These are phyloP conservation scores for Palythoa grandis DNA, from an alignment of 92 coral and sea anemone species.

Conservation along the genomic window DNA sequence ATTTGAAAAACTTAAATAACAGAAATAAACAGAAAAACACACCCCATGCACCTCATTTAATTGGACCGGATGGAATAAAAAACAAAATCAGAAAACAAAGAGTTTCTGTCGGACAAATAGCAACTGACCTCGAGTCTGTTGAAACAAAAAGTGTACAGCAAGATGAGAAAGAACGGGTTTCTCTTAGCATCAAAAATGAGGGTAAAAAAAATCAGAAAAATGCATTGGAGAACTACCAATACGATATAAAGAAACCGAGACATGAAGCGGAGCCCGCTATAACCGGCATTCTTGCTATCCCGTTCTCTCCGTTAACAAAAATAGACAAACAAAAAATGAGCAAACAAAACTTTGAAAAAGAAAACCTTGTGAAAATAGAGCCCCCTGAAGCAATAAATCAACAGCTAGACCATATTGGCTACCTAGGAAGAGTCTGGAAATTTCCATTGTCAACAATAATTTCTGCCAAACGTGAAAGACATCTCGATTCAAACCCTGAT, in stretches of 20 bases:
- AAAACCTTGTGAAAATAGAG: neutral
- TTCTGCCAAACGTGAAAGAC: neutral
- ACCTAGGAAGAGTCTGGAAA: slow-evolving; percentile 12
- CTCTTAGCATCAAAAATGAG: too few relatives aligned
- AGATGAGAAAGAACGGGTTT: too few relatives aligned
- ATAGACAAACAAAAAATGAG: neutral
- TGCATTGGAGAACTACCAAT: neutral
- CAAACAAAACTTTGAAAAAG: neutral
- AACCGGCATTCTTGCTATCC: neutral
- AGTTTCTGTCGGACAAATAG: too few relatives aligned
- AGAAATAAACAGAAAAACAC: too few relatives aligned
- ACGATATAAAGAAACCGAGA: neutral
- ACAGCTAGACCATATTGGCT: neutral
- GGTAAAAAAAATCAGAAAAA: too few relatives aligned
- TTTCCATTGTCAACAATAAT: neutral
- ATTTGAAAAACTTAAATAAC: too few relatives aligned
- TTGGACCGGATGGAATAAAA: too few relatives aligned
- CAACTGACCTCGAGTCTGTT: too few relatives aligned
- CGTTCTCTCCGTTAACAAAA: slow-evolving; percentile 1
- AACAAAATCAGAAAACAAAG: too few relatives aligned
- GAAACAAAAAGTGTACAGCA: too few relatives aligned
- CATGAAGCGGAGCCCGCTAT: neutral
- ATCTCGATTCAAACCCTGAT: neutral
- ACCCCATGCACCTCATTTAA: too few relatives aligned
- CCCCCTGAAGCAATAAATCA: neutral